phyloP scores from a whole-genome alignment of 2,113 vertebrate genomes.

The Silurus asotus region DNA sequence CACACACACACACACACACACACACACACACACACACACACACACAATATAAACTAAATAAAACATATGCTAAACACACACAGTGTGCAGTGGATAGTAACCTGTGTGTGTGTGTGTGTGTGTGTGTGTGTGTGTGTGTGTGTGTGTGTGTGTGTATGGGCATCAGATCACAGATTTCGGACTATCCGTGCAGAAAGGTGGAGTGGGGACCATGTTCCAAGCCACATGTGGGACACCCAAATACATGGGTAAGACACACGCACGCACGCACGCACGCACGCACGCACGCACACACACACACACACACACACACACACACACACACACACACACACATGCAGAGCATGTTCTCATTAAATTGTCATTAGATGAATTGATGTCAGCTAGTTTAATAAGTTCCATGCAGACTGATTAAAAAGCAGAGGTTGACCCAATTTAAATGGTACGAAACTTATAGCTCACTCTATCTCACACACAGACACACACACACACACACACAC shows the following conservation, averaged over 20 bases:
- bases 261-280: too few relatives aligned
- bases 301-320: conserved; percentile 2
- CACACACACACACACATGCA: conserved; percentile 16
- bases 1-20: too few relatives aligned
- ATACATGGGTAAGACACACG: conserved; percentile 79
- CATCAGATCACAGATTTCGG: conserved; percentile 84
- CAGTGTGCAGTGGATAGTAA: background rate
- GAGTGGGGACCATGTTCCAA: conserved; percentile 77
- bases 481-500: too few relatives aligned
- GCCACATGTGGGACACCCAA: conserved; percentile 81
- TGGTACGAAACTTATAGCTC: conserved; percentile 22
- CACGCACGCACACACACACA: conserved; percentile 50
- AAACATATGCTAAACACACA: too few relatives aligned
- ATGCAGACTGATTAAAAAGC: conserved; percentile 47
- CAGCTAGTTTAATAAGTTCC: conserved; percentile 43
- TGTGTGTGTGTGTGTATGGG: conserved; percentile 37
- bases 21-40: too few relatives aligned
- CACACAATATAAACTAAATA: too few relatives aligned
- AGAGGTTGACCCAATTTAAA: conserved; percentile 48
- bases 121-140: conserved; percentile 28
- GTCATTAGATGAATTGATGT: conserved; percentile 37
- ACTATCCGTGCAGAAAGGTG: conserved; percentile 77
- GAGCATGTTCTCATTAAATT: conserved; percentile 30
- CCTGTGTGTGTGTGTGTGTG: background rate
- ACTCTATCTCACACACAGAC: too few relatives aligned